phyloP scores from a whole-genome alignment of 30 jellyfish, hydroid and myxozoan species.

The Mastigias papua region DNA sequence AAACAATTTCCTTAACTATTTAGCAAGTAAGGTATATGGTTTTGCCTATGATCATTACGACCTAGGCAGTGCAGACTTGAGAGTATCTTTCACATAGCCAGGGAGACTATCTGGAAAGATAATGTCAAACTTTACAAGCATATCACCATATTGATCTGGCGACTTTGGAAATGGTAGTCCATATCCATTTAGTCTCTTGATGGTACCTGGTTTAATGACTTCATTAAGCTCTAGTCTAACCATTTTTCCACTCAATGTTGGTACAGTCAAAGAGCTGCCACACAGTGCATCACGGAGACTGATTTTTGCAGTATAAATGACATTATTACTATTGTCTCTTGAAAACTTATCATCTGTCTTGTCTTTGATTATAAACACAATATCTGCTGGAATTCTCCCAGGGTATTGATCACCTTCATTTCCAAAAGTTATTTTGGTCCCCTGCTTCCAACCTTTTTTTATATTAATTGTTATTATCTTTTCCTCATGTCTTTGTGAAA shows the following conservation, averaged over 20 bases:
- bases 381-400: constrained; percentile 88
- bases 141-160: constrained; percentile 62
- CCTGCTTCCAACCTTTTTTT: constrained; percentile 97
- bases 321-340: constrained; percentile 81
- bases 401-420: constrained; percentile 88
- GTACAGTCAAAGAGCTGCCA: constrained; percentile 76
- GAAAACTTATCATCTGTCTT: constrained; percentile 55
- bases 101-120: constrained; percentile 66
- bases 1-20: too few species aligned
- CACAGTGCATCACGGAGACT: constrained; percentile 89
- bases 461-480: constrained; percentile 72
- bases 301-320: constrained; percentile 55
- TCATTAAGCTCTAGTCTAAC: constrained; percentile 31
- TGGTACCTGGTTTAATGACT: constrained; percentile 72
- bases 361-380: constrained; percentile 76
- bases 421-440: constrained; percentile 88
- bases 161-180: constrained; percentile 91
- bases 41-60: neutral
- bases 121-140: constrained; percentile 64
- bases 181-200: constrained; percentile 51
- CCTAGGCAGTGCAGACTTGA: constrained; percentile 55
- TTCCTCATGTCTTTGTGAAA: constrained; percentile 46
- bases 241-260: constrained; percentile 58
- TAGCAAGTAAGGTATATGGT: neutral
- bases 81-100: constrained; percentile 62